Conservation (phyloP, 2,797 vertebrate species). For the Karalla daura region DNA sequence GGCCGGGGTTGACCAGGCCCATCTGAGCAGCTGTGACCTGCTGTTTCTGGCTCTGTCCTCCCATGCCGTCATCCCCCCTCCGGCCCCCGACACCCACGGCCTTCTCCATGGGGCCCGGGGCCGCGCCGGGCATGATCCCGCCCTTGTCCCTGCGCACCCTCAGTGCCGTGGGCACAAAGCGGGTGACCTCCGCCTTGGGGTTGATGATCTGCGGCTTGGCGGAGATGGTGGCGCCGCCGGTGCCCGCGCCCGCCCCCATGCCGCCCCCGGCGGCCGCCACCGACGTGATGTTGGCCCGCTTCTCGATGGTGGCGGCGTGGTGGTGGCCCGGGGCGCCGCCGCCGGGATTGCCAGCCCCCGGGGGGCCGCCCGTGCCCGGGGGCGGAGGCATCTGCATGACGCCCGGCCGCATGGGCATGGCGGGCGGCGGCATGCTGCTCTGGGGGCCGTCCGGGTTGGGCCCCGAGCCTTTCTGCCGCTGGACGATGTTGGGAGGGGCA, state of each 20-base stretch:
- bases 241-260: constrained; percentile 47
- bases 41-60: constrained; percentile 69
- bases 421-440: constrained; percentile 78
- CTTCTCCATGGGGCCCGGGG: constrained; percentile 57
- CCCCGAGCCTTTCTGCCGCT: constrained; percentile 82
- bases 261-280: constrained; percentile 53
- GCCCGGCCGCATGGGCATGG: constrained; percentile 76
- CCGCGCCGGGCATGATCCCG: constrained; percentile 67
- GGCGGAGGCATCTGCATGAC: constrained; percentile 85
- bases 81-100: constrained; percentile 41
- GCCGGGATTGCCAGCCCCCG: constrained; percentile 41
- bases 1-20: constrained; percentile 60
- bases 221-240: constrained; percentile 93
- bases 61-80: constrained; percentile 67
- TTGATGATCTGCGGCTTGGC: constrained; percentile 99
- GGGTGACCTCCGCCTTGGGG: constrained; percentile 95
- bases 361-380: constrained; percentile 74
- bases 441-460: constrained; percentile 82
- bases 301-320: constrained; percentile 93
- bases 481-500: constrained; percentile 93
- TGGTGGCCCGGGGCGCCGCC: constrained; percentile 68
- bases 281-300: constrained; percentile 88
- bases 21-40: constrained; percentile 76
- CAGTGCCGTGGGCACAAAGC: constrained; percentile 94
- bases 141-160: constrained; percentile 91